These are phyloP conservation scores for Melanotaenia maccullochi DNA, from an alignment of 2,797 vertebrate genomes.

Conservation along the genomic window DNA sequence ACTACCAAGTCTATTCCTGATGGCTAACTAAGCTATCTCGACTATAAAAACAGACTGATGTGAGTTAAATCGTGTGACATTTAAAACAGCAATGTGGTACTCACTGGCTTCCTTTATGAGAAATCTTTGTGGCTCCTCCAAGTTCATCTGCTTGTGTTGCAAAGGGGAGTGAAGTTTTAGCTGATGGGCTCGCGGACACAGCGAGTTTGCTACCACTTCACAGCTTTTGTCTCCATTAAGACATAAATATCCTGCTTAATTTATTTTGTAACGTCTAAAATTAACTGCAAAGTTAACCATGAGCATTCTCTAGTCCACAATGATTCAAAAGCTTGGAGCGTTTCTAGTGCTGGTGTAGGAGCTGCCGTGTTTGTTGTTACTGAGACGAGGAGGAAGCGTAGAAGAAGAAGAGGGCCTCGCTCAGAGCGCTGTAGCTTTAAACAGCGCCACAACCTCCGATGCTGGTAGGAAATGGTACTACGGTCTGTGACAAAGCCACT, in stretches of 20 bases:
- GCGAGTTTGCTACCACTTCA: neutral
- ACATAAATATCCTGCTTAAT: neutral
- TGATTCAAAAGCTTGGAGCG: accelerated
- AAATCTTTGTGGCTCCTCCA: neutral
- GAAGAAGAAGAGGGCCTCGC: conserved; percentile 35
- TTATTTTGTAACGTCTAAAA: neutral
- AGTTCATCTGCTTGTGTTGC: conserved; percentile 23
- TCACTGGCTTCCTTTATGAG: conserved; percentile 13
- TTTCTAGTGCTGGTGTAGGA: accelerated
- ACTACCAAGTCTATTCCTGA: neutral
- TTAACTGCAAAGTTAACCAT: neutral
- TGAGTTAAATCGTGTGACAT: neutral
- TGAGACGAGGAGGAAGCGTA: conserved; percentile 21
- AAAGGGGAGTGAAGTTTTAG: conserved; percentile 13
- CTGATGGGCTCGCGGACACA: neutral
- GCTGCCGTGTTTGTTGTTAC: conserved; percentile 40
- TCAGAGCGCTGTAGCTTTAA: neutral
- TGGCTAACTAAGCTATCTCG: neutral
- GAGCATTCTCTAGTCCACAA: neutral
- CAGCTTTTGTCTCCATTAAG: neutral
- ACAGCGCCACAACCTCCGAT: conserved; percentile 54
- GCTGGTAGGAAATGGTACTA: conserved; percentile 28
- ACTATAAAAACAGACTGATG: neutral
- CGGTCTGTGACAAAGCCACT: neutral
- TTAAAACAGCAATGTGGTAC: neutral